Evolutionary conservation across 35 echinoderm and acorn worm species (phyloP).

Genomic region (Heliocidaris erythrogramma): DNA sequence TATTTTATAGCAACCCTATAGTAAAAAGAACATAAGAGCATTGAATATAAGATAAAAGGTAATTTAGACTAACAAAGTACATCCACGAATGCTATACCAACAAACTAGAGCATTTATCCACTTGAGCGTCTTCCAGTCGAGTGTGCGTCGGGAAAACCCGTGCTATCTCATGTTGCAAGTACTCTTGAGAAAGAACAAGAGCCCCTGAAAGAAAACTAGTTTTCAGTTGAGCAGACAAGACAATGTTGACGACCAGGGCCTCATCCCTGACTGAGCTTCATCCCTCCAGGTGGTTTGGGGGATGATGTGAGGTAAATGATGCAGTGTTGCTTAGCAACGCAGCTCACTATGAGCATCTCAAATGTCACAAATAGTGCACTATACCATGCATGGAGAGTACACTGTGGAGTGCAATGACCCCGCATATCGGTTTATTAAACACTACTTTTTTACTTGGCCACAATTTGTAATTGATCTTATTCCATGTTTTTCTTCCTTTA

Average conservation of each 20-base stretch:
- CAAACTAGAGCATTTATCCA: slow-evolving; percentile 2
- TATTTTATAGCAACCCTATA: background rate
- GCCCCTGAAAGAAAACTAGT: background rate
- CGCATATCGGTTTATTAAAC: background rate
- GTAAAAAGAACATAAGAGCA: background rate
- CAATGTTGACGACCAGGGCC: background rate
- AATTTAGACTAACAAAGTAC: background rate
- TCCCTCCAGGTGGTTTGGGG: slow-evolving; percentile 31
- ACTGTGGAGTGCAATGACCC: slow-evolving; percentile 16
- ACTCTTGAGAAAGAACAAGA: background rate
- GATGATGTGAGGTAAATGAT: slow-evolving; percentile 25
- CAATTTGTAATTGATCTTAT: background rate
- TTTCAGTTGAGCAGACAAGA: slow-evolving; percentile 1
- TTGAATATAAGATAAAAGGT: background rate
- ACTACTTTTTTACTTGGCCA: background rate
- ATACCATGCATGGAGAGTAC: background rate
- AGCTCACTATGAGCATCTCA: slow-evolving; percentile 4
- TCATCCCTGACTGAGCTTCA: background rate
- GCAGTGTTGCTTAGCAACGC: slow-evolving; percentile 34
- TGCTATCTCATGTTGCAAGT: background rate
- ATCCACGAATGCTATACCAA: background rate
- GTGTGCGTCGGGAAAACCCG: background rate
- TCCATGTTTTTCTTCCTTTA: background rate
- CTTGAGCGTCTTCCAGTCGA: background rate
- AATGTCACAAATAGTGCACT: slow-evolving; percentile 43